A percentile compares a stretch with the other conserved stretches of the same genome.
These are phyloP conservation scores for Ctenomys sociabilis DNA, from an alignment of 2,113 vertebrate genomes.

Conservation along the genomic window DNA sequence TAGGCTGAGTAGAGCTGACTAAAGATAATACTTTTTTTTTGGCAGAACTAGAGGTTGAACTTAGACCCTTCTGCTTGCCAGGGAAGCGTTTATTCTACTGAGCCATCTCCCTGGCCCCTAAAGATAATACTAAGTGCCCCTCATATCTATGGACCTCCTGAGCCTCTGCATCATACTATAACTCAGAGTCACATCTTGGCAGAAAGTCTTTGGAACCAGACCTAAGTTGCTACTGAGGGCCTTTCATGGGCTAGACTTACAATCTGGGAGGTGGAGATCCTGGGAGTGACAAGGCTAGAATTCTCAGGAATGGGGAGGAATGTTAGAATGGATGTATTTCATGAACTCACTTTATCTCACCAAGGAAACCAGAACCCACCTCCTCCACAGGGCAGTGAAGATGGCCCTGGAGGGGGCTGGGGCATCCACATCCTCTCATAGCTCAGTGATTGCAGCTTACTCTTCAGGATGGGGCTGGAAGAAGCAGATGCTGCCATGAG, in stretches of 20 bases:
- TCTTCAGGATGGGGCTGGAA: background rate
- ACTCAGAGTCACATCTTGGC: background rate
- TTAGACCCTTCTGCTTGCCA: too few species aligned
- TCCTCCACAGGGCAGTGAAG: background rate
- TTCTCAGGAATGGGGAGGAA: background rate
- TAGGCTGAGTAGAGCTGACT: background rate
- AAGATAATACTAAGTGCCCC: background rate
- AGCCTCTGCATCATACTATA: background rate
- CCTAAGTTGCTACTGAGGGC: background rate
- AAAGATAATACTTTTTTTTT: background rate
- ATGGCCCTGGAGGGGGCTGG: background rate
- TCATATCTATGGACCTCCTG: background rate
- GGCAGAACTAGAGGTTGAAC: too few species aligned
- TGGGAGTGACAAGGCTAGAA: background rate
- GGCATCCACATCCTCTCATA: background rate
- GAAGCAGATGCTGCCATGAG: background rate
- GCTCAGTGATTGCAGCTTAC: background rate
- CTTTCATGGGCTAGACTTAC: background rate
- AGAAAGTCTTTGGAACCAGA: background rate
- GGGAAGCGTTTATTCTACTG: too few species aligned
- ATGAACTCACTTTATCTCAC: background rate
- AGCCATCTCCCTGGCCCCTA: too few species aligned
- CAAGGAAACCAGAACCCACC: background rate
- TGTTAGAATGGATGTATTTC: background rate
- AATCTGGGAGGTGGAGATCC: background rate